Evolutionary conservation across 2,888 invertebrate species (phyloP), one percentile per base, ranked within the genome.

Genomic region (Pecten maximus): DNA sequence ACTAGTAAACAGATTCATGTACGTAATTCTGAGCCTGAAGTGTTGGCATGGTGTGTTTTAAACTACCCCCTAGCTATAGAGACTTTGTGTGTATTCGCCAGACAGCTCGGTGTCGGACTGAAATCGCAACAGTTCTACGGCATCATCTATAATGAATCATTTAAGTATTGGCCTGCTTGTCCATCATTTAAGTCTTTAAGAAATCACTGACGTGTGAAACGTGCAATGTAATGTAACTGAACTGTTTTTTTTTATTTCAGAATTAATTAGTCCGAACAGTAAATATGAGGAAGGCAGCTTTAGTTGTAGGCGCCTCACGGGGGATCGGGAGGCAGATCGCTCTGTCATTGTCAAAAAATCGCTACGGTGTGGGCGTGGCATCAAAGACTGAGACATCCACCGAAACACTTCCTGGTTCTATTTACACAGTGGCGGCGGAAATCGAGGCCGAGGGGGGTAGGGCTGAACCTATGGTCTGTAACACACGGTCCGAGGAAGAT

Each of bases 311-410:
- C 6, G 95, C 95, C 1, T 95, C 95, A 28, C 90, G 95, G 23
- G 95, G 95, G n/a, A 95, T 95, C 35, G 95, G 95, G 6, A 92
- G 94, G 2, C 95, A 95, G 91, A 94, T 95, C 19, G 94, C 95
- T 12, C 60, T 95, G 39, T 94, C 95, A 4, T 91, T 95, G 15
- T 48, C 94, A 16, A 91, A 91, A 35, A 94, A 95, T 91, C 93
- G 94, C 28, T 95, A 95, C 89, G 91, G 92, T 54, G 95, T 96
- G 1, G 94, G 95, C 74, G 94, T 96, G 16, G 95, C 96, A 23
- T 93, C 96, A 10, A 96, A 95, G 89, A 95, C 95, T 10, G 89
- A 90, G 0, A 93, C 92, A n/a, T 91, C 93, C 12, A 91, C 93
- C 2, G 89, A 92, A 0, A 93, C 93, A 40, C 89, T 93, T 39